These are phyloP conservation scores for Ranitomeya variabilis DNA, from an alignment of 2,113 vertebrate species.

Conservation along the genomic window DNA sequence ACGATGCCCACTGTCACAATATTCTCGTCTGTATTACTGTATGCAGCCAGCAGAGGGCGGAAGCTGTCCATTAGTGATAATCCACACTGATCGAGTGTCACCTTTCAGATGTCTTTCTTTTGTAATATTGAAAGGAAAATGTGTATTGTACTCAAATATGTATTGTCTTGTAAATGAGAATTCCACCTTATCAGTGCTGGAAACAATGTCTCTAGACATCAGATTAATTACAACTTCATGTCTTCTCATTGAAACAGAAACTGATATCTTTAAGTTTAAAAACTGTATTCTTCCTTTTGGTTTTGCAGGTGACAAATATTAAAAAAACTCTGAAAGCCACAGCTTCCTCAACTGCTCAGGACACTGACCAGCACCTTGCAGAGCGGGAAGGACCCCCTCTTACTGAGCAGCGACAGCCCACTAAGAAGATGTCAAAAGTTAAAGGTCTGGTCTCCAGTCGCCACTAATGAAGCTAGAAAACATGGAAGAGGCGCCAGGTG, in stretches of 20 bases:
- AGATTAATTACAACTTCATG: too few relatives aligned
- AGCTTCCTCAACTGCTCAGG: constrained; percentile 73
- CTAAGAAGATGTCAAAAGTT: constrained; percentile 85
- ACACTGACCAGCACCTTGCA: constrained; percentile 77
- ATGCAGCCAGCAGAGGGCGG: neutral
- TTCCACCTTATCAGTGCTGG: too few relatives aligned
- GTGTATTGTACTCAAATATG: neutral
- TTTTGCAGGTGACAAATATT: constrained; percentile 76
- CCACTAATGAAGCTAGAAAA: constrained; percentile 71
- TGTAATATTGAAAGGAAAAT: neutral
- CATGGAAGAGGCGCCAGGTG: constrained; percentile 64
- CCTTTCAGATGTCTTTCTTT: neutral
- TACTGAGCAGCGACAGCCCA: constrained; percentile 77
- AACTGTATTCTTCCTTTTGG: constrained; percentile 55
- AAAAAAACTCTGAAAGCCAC: constrained; percentile 80
- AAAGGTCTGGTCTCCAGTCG: constrained; percentile 84
- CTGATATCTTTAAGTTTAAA: neutral
- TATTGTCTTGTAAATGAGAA: neutral
- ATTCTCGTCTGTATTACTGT: neutral
- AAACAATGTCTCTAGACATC: too few relatives aligned
- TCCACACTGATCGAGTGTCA: neutral
- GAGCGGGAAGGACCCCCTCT: constrained; percentile 76
- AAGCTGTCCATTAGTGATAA: neutral
- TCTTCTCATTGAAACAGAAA: too few relatives aligned
- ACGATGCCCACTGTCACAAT: neutral